Evolutionary conservation across 2,888 invertebrate genomes (phyloP).

Genomic region (Phortica magna): DNA sequence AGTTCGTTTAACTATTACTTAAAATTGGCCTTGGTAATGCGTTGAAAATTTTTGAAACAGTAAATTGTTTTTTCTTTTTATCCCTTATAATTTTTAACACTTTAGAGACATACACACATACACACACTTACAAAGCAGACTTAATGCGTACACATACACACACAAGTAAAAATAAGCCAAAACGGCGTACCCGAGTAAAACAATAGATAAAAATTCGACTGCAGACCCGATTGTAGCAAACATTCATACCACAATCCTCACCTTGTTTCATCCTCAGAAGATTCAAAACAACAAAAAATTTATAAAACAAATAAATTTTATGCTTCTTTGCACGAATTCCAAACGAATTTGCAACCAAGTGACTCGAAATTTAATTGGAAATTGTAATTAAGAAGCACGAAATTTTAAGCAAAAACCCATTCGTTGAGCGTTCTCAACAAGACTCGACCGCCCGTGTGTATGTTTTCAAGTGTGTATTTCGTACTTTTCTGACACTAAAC

Average conservation of each 20-base stretch:
- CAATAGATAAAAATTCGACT: slow-evolving; percentile 70
- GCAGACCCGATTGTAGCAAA: slow-evolving; percentile 77
- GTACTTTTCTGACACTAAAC: slow-evolving; percentile 8
- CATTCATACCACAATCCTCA: slow-evolving; percentile 44
- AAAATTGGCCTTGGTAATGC: slow-evolving; percentile 12
- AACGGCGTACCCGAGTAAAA: slow-evolving; percentile 38
- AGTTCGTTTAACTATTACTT: slow-evolving; percentile 18
- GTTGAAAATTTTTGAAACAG: background rate
- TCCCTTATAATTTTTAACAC: slow-evolving; percentile 25
- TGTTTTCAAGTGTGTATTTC: background rate
- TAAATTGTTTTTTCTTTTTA: background rate
- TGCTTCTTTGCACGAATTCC: slow-evolving; percentile 29
- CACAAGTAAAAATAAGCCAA: background rate
- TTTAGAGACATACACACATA: slow-evolving; percentile 43
- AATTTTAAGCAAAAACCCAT: background rate
- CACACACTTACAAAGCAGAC: slow-evolving; percentile 39
- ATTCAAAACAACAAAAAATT: background rate
- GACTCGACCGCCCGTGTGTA: background rate
- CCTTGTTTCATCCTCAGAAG: background rate
- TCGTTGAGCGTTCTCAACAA: background rate
- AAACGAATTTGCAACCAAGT: slow-evolving; percentile 11
- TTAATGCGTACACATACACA: slow-evolving; percentile 34
- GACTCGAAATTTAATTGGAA: background rate
- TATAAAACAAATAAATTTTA: slow-evolving; percentile 14
- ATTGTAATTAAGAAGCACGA: slow-evolving; percentile 23